These are phyloP conservation scores for Labia minor DNA, from an alignment of 2,888 invertebrate genomes.

Conservation along the genomic window DNA sequence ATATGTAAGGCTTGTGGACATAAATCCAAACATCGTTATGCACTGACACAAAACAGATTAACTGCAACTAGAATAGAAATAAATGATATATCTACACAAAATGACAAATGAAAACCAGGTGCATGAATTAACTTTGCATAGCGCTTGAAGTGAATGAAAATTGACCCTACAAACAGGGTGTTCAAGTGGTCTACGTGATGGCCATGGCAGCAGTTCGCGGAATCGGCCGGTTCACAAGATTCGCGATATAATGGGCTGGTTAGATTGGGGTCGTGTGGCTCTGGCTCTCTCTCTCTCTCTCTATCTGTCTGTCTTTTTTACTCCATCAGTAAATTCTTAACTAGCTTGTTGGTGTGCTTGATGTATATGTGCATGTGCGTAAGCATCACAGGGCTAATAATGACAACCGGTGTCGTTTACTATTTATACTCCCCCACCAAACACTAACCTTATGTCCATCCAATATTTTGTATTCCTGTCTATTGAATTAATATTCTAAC, in stretches of 20 bases:
- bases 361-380: too few species aligned
- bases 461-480: too few species aligned
- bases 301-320: too few species aligned
- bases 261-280: too few species aligned
- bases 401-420: too few species aligned
- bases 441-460: too few species aligned
- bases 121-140: not conserved
- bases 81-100: not conserved
- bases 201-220: slow-evolving; percentile 4
- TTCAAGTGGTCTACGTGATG: not conserved
- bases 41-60: not conserved
- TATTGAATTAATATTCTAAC: too few species aligned
- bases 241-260: not conserved
- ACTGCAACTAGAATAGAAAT: not conserved
- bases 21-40: not conserved
- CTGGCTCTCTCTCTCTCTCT: too few species aligned
- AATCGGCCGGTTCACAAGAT: not conserved
- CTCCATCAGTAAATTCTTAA: too few species aligned
- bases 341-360: too few species aligned
- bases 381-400: too few species aligned
- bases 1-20: not conserved
- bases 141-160: not conserved
- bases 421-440: too few species aligned
- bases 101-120: not conserved
- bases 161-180: not conserved